phyloP scores from a whole-genome alignment of 35 echinoderm and acorn worm genomes.

The Strongylocentrotus purpuratus region DNA sequence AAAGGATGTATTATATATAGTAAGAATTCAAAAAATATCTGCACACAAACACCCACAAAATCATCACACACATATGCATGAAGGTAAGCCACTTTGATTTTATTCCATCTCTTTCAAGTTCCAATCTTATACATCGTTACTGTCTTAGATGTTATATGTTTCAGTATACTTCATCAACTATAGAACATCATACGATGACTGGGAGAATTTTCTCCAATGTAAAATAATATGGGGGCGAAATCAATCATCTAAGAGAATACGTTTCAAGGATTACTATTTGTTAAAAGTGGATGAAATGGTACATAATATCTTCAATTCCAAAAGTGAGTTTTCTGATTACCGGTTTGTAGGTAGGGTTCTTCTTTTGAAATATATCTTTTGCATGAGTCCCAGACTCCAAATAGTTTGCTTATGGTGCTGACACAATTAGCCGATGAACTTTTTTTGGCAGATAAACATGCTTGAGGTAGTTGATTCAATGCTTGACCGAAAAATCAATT shows the following conservation, averaged over 20 bases:
- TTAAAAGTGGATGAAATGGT: too few relatives aligned
- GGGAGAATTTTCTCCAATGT: not conserved
- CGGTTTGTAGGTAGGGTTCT: too few relatives aligned
- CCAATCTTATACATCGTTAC: not conserved
- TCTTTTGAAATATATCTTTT: too few relatives aligned
- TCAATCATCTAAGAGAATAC: not conserved
- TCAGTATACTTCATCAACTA: not conserved
- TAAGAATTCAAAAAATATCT: not conserved
- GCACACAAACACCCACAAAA: not conserved
- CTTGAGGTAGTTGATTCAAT: too few relatives aligned
- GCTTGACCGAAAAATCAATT: too few relatives aligned
- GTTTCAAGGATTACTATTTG: not conserved
- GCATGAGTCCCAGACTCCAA: too few relatives aligned
- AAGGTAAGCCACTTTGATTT: slow-evolving; percentile 17
- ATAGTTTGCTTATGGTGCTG: too few relatives aligned
- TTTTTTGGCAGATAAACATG: too few relatives aligned
- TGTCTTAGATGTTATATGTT: not conserved
- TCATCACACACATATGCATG: not conserved
- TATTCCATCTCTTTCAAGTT: not conserved
- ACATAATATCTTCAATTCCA: not conserved
- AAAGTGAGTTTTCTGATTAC: not conserved
- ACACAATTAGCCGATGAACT: too few relatives aligned
- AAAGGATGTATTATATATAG: too few relatives aligned
- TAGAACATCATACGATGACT: not conserved
- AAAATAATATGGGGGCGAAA: not conserved